Evolutionary conservation across 2,797 vertebrate species (phyloP).

Genomic region (Xerus rutilus): DNA sequence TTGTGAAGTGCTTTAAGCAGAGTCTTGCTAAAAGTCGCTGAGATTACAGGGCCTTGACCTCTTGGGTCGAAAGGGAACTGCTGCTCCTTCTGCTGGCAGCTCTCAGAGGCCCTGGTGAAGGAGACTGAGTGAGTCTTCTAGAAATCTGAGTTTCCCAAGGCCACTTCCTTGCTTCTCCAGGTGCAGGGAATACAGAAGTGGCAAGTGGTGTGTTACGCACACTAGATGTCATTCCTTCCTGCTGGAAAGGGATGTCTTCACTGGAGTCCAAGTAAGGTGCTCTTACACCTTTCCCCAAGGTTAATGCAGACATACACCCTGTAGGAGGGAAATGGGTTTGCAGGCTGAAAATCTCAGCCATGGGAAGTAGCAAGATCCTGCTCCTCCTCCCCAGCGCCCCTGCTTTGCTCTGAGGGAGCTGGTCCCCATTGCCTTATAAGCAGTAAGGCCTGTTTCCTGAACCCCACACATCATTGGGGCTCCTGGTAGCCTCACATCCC

Average conservation of each 20-base stretch:
- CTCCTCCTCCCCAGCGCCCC: neutral
- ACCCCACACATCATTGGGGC: neutral
- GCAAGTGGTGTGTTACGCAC: neutral
- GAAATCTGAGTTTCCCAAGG: neutral
- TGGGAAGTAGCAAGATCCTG: neutral
- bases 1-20: constrained; percentile 46
- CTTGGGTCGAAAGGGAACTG: neutral
- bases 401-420: neutral
- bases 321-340: neutral
- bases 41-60: constrained; percentile 24
- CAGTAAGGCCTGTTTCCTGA: neutral
- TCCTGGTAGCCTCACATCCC: neutral
- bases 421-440: neutral
- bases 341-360: neutral
- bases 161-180: neutral
- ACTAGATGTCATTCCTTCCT: neutral
- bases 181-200: neutral
- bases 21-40: constrained; percentile 60
- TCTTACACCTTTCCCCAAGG: neutral
- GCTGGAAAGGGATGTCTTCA: neutral
- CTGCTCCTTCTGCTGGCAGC: neutral
- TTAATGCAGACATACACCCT: neutral
- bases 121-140: neutral
- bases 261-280: neutral
- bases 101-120: neutral